Evolutionary conservation across 1,140 invertebrate genomes (phyloP), one percentile per base, ranked within the genome.

Genomic region (Leucophenga varia): DNA sequence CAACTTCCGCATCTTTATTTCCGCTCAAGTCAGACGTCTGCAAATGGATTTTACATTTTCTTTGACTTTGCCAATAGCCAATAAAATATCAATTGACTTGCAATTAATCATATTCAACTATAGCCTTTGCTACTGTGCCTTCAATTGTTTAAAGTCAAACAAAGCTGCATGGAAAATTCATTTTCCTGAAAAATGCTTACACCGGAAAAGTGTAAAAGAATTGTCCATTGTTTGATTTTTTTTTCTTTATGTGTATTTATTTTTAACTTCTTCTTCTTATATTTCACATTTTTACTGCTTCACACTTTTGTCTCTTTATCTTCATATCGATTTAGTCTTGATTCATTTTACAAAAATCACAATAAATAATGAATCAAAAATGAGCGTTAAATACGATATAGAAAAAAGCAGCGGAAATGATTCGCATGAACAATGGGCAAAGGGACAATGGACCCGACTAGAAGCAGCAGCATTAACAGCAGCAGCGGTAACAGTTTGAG

Each of bases 11-110:
- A 47, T 43, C 42, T 52, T 51, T 60, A 45, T 55, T 32, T 22
- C 22, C 10, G 22, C 22, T 25, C 22, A 6, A 10, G n/a, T n/a
- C n/a, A n/a, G n/a, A n/a, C n/a, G n/a, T n/a, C n/a, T n/a, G n/a
- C n/a, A n/a, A n/a, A n/a, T n/a, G n/a, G n/a, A n/a, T n/a, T n/a
- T n/a, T n/a, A 25, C 22, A 25, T 25, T 25, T 25, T 25, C 22
- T n/a, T n/a, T n/a, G 35, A 17, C 16, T 7, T 17, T 37, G 4
- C 13, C 35, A 18, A 45, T 46, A 44, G 40, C 46, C 65, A 70
- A 70, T 70, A 70, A 70, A 70, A 70, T 70, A 70, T 70, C 65
- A 70, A 63, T 70, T 71, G 65, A 70, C 65, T 65, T 43, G 67
- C 65, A 70, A 70, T 70, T 70, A 70, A 70, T 70, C 65, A 70